Evolutionary conservation across 2,797 vertebrate species (phyloP).

Genomic region (Pseudochirops corinnae): DNA sequence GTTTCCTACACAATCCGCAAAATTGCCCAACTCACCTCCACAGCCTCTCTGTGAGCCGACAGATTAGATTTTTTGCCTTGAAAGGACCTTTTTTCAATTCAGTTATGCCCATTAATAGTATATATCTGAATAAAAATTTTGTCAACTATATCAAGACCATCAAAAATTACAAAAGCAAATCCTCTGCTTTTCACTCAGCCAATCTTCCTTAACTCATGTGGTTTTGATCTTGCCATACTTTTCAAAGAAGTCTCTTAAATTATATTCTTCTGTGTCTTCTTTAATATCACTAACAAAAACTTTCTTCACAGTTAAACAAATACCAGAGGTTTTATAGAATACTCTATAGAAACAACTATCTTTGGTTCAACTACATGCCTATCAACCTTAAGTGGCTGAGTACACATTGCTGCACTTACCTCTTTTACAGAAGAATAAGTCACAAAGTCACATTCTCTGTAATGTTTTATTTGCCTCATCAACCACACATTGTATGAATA

Average conservation of each 20-base stretch:
- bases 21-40: constrained; percentile 90
- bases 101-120: constrained; percentile 94
- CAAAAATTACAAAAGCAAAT: constrained; percentile 95
- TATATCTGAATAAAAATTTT: constrained; percentile 93
- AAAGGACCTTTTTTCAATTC: constrained; percentile 95
- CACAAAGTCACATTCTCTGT: constrained; percentile 95
- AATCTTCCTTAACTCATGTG: constrained; percentile 95
- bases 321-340: constrained; percentile 93
- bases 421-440: constrained; percentile 91
- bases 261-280: constrained; percentile 94
- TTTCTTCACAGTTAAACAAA: constrained; percentile 92
- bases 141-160: constrained; percentile 79
- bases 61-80: constrained; percentile 95
- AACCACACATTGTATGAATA: constrained; percentile 94
- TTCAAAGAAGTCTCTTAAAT: constrained; percentile 94
- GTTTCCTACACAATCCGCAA: constrained; percentile 90
- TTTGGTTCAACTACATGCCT: constrained; percentile 95
- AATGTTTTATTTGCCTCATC: constrained; percentile 94
- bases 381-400: constrained; percentile 94
- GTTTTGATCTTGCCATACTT: constrained; percentile 94
- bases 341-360: constrained; percentile 95
- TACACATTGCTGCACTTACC: constrained; percentile 93
- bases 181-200: constrained; percentile 92
- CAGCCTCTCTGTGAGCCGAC: constrained; percentile 90
- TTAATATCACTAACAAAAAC: constrained; percentile 88